Percentiles rank a stretch among this genome's conserved stretches.
Evolutionary conservation across 2,797 vertebrate genomes (phyloP).

Genomic region (Pelochelys cantorii): DNA sequence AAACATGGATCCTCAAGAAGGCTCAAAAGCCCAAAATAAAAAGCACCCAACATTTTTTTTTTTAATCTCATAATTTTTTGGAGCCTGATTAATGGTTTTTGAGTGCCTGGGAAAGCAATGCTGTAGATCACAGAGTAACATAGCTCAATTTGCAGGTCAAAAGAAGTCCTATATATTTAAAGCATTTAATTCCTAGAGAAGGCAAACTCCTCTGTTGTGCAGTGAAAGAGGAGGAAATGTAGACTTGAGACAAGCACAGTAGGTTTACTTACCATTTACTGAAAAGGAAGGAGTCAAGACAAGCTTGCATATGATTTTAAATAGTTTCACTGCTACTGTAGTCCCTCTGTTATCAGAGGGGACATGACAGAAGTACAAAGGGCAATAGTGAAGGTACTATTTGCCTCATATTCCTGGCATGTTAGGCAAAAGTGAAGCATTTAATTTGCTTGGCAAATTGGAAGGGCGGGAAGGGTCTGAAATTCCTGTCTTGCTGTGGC

Average conservation of each 20-base stretch:
- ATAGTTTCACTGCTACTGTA: background rate
- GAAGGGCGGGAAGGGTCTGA: background rate
- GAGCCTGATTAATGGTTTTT: background rate
- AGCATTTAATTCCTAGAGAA: background rate
- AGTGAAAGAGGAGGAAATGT: background rate
- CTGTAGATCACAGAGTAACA: background rate
- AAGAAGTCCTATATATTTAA: background rate
- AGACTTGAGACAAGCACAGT: background rate
- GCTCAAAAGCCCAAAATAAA: background rate
- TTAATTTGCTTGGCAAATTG: background rate
- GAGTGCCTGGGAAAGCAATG: background rate
- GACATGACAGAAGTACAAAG: fast-evolving
- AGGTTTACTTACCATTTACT: background rate
- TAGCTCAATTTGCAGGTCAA: background rate
- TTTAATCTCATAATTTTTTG: background rate
- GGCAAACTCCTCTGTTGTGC: background rate
- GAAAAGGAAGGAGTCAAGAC: background rate
- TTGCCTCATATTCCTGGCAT: background rate
- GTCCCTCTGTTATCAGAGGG: fast-evolving
- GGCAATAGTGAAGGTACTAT: background rate
- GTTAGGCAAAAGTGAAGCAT: background rate
- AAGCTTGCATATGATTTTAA: background rate
- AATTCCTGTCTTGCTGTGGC: background rate
- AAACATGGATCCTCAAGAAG: background rate
- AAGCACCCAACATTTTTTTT: background rate